Evolutionary conservation across 2,888 invertebrate genomes (phyloP).

Genomic region (Melanophora roralis): DNA sequence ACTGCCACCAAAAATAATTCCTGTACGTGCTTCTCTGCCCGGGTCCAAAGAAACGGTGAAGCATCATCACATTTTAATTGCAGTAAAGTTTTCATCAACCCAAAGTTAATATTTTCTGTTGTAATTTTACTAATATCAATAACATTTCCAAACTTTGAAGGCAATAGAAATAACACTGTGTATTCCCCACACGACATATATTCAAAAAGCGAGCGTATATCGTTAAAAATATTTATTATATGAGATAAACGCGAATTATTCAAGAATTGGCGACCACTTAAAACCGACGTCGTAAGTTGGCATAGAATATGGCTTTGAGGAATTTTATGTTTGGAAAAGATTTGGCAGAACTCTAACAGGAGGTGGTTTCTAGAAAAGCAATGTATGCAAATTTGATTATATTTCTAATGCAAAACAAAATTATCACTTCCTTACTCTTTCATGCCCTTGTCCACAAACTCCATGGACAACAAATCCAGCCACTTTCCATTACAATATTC

Average conservation of each 20-base stretch:
- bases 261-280: slow-evolving; percentile 16
- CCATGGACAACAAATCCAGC: slow-evolving; percentile 37
- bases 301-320: not conserved
- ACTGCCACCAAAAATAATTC: slow-evolving; percentile 46
- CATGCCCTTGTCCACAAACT: slow-evolving; percentile 7
- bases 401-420: not conserved
- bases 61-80: slow-evolving; percentile 21
- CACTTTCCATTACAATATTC: slow-evolving; percentile 45
- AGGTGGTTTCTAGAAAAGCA: slow-evolving; percentile 20
- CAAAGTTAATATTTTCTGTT: slow-evolving; percentile 36
- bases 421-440: slow-evolving; percentile 22
- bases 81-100: slow-evolving; percentile 45
- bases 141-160: slow-evolving; percentile 26
- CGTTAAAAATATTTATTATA: slow-evolving; percentile 47
- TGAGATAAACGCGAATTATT: slow-evolving; percentile 27
- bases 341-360: slow-evolving; percentile 23
- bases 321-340: slow-evolving; percentile 20
- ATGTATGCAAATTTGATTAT: not conserved
- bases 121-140: slow-evolving; percentile 42
- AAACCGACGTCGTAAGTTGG: slow-evolving; percentile 30
- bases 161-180: slow-evolving; percentile 49
- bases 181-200: slow-evolving; percentile 49
- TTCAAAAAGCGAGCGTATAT: slow-evolving; percentile 54
- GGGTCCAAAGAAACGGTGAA: slow-evolving; percentile 2
- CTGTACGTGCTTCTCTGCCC: slow-evolving; percentile 40